phyloP scores from a whole-genome alignment of 2,113 vertebrate species.

The Thymallus thymallus region DNA sequence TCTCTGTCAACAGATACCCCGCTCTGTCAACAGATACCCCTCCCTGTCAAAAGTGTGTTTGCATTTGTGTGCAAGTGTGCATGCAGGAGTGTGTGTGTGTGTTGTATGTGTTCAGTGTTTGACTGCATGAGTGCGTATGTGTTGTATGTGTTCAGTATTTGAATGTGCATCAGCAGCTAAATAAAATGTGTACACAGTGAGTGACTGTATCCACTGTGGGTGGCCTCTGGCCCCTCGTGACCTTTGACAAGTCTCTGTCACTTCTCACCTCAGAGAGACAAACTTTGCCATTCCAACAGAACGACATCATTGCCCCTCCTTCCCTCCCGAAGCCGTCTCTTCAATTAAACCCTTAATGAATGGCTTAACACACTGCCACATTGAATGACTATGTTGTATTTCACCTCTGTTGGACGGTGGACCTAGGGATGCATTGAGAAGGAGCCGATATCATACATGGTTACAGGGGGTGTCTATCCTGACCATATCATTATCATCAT shows the following conservation, averaged over 20 bases:
- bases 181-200: neutral
- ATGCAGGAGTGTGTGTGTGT: conserved; percentile 1
- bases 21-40: neutral
- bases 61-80: neutral
- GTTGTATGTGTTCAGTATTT: conserved; percentile 21
- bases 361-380: conserved; percentile 67
- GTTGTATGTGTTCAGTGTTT: conserved; percentile 2
- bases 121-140: neutral
- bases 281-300: conserved; percentile 46
- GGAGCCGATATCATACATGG: conserved; percentile 23
- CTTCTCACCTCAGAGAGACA: conserved; percentile 68
- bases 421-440: neutral
- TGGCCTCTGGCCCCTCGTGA: conserved; percentile 66
- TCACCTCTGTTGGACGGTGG: conserved; percentile 55
- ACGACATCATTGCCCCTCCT: neutral
- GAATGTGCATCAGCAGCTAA: conserved; percentile 41
- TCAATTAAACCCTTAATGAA: conserved; percentile 69
- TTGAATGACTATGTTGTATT: conserved; percentile 65
- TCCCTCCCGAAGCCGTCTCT: conserved; percentile 40
- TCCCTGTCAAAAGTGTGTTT: too few species aligned
- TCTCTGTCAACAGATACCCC: neutral
- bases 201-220: conserved; percentile 24
- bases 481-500: neutral
- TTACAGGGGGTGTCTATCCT: conserved; percentile 15
- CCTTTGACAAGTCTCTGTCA: conserved; percentile 68